These are phyloP conservation scores for Zosterops hypoxanthus DNA, from an alignment of 2,113 vertebrate species.

Conservation along the genomic window DNA sequence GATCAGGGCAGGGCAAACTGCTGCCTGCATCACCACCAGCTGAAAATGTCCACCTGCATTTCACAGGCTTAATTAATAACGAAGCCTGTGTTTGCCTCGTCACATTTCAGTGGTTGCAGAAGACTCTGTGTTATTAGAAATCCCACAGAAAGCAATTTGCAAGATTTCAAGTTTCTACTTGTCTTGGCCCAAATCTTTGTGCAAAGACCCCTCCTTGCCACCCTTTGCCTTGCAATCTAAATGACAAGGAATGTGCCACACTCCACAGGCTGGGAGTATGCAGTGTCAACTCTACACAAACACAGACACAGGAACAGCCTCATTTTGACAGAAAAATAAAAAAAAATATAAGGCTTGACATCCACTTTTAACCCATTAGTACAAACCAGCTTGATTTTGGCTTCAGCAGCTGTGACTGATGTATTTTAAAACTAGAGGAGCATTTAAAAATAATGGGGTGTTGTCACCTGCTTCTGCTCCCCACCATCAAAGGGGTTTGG, in stretches of 20 bases:
- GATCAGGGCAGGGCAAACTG: not conserved
- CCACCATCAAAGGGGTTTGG: fast-evolving
- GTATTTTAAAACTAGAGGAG: not conserved
- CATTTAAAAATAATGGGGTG: not conserved
- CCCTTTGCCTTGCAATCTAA: not conserved
- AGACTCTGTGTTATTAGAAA: not conserved
- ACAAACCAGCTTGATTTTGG: not conserved
- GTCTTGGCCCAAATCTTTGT: not conserved
- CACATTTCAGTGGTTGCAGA: not conserved
- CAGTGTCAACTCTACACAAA: not conserved
- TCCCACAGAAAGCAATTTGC: slow-evolving; percentile 29
- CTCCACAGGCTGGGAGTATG: not conserved
- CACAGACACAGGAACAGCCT: not conserved
- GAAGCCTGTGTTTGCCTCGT: not conserved
- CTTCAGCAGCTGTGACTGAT: not conserved
- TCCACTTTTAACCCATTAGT: not conserved
- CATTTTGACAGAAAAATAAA: not conserved
- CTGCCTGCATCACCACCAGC: not conserved
- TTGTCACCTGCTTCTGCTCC: not conserved
- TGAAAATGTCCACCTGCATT: not conserved
- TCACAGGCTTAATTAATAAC: not conserved
- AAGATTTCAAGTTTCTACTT: not conserved
- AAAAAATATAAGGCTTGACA: not conserved
- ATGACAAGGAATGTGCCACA: not conserved
- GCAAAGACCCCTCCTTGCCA: not conserved